Evolutionary conservation across 2,113 vertebrate genomes (phyloP).

Genomic region (Hipposideros armiger): DNA sequence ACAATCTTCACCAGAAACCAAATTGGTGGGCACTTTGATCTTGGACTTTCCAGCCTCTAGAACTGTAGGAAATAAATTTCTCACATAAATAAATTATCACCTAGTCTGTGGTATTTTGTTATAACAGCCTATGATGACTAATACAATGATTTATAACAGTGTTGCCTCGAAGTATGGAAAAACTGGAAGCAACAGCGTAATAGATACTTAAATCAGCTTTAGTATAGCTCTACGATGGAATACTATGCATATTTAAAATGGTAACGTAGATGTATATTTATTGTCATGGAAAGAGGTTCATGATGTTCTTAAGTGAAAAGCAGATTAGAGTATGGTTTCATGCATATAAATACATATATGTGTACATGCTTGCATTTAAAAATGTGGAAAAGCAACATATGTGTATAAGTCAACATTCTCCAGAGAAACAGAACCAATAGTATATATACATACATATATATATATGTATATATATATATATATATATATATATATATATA

Average conservation of each 20-base stretch:
- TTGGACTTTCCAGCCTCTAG: background rate
- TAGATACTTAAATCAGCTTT: background rate
- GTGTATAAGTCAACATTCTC: background rate
- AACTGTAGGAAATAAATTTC: background rate
- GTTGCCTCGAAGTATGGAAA: background rate
- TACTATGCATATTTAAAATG: background rate
- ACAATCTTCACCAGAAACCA: background rate
- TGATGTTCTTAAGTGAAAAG: background rate
- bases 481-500: too few species aligned
- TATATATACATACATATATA: background rate
- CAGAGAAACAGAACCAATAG: background rate
- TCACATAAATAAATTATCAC: background rate
- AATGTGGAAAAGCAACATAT: background rate
- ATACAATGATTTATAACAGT: background rate
- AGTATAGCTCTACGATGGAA: background rate
- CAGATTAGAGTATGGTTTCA: background rate
- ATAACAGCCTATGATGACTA: background rate
- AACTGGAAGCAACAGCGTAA: background rate
- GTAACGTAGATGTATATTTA: background rate
- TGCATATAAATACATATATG: background rate
- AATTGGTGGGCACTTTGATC: background rate
- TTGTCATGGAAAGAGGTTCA: slow-evolving; percentile 20
- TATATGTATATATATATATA: too few species aligned
- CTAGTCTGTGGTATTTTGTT: background rate
- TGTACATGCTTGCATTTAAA: background rate